Evolutionary conservation across 2,888 invertebrate species (phyloP).

Genomic region (Tipula unca): DNA sequence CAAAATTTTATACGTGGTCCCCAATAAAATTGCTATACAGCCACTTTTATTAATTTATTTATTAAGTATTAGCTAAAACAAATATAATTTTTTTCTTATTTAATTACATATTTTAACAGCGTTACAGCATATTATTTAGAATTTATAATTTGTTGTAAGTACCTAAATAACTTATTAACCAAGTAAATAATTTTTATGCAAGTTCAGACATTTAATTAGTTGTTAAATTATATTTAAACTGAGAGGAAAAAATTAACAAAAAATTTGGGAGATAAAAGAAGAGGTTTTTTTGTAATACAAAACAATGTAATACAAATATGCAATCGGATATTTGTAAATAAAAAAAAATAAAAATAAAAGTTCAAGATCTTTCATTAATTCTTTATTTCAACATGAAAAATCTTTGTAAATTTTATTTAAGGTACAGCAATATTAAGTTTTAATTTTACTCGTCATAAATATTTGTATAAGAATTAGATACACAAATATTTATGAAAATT

Average conservation of each 20-base stretch:
- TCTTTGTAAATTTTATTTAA: background rate
- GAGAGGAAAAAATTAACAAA: background rate
- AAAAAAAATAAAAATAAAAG: background rate
- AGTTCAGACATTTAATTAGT: background rate
- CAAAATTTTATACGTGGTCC: background rate
- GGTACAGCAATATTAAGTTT: conserved; percentile 8
- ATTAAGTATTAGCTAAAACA: conserved; percentile 8
- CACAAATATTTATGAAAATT: background rate
- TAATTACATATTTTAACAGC: background rate
- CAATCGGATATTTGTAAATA: conserved; percentile 1
- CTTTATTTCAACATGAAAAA: background rate
- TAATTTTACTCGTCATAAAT: background rate
- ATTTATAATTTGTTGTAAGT: conserved; percentile 3
- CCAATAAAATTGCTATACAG: conserved; percentile 14
- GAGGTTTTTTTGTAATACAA: background rate
- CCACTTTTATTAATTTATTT: conserved; percentile 8
- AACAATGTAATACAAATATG: background rate
- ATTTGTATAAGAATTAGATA: background rate
- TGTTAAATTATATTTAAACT: background rate
- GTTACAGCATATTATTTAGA: conserved; percentile 8
- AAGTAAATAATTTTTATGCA: background rate
- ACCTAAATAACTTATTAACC: background rate
- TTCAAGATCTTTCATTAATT: background rate
- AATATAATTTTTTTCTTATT: background rate
- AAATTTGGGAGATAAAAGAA: background rate